Conservation (phyloP, 2,113 vertebrate species). For the Panurus biarmicus region DNA sequence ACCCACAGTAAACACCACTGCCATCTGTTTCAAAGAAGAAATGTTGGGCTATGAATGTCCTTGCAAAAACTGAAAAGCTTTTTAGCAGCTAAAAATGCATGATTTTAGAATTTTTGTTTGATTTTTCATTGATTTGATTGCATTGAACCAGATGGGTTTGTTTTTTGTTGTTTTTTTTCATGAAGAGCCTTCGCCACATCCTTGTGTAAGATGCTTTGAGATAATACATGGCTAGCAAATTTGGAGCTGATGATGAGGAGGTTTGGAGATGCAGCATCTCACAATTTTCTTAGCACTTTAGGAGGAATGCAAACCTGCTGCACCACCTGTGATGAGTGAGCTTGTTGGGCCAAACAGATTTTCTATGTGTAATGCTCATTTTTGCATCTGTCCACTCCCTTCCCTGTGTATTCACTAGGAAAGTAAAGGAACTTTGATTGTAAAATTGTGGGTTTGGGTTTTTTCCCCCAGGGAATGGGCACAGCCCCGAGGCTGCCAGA, state of each 20-base stretch:
- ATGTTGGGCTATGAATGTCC: conserved; percentile 15
- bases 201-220: background rate
- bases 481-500: background rate
- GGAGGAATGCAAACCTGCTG: background rate
- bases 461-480: background rate
- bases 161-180: background rate
- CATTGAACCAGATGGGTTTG: conserved; percentile 42
- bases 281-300: background rate
- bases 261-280: background rate
- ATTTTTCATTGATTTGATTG: conserved; percentile 42
- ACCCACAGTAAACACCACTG: conserved; percentile 3
- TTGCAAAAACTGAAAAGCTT: conserved; percentile 23
- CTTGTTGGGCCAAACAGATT: background rate
- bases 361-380: background rate
- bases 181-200: background rate
- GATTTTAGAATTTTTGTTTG: conserved; percentile 40
- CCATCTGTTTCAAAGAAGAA: conserved; percentile 60
- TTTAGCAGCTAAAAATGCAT: conserved; percentile 55
- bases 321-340: background rate
- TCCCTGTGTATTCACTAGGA: background rate
- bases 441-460: too few species aligned
- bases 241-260: background rate
- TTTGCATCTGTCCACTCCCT: background rate
- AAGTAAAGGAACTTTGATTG: background rate
- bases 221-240: conserved; percentile 35